Conservation (phyloP, 2,113 vertebrate species). For the Mugil cephalus region DNA sequence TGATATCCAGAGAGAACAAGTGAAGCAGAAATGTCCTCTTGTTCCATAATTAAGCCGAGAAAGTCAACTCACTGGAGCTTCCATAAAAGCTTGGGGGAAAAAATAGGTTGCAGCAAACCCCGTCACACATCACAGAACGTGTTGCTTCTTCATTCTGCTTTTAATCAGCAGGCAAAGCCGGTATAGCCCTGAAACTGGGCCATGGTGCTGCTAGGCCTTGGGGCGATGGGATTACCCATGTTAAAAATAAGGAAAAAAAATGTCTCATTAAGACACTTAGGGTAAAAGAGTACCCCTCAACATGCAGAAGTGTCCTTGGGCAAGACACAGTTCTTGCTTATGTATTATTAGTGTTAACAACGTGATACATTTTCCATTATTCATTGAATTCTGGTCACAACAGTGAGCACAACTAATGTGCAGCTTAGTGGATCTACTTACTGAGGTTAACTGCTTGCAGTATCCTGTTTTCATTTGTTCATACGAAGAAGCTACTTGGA, state of each 20-base stretch:
- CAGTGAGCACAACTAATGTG: no score
- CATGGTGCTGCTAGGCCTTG: neutral
- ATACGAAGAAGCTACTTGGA: no score
- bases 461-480: no score
- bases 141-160: conserved; percentile 1
- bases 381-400: no score
- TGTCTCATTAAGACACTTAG: conserved; percentile 7
- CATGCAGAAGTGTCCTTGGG: no score
- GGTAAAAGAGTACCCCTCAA: neutral
- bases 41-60: conserved; percentile 15
- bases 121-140: conserved; percentile 1
- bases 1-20: conserved; percentile 18
- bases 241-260: conserved; percentile 6
- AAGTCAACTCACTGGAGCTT: conserved; percentile 1
- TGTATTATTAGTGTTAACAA: neutral
- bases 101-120: neutral
- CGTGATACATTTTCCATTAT: neutral
- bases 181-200: conserved; percentile 14
- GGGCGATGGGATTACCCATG: conserved; percentile 29
- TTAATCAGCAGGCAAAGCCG: neutral
- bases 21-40: conserved; percentile 19
- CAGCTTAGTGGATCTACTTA: no score
- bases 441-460: no score
- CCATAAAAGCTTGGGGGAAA: neutral
- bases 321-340: no score